Base-by-base conservation (phyloP, 2,113 vertebrate genomes). In the Trematocara marginatum region DNA sequence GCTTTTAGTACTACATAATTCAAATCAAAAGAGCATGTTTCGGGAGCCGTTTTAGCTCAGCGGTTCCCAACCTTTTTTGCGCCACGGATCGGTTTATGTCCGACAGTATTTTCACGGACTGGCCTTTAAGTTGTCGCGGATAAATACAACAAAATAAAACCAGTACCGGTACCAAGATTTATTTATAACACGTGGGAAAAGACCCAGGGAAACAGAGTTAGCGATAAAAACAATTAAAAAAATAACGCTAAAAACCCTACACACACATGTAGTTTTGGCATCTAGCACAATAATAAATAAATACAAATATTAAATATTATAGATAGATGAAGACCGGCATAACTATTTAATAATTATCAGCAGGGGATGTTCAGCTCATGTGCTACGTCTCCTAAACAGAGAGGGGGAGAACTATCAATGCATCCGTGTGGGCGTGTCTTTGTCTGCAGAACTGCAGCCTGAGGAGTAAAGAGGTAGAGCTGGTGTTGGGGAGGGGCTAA, bases 381-480 rank as follows among this genome's bases (percentile, higher is more conserved):
- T 61, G 29, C 29, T 61, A 34, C 3, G 34, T 61, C 57, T 59
- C 7, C 56, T 18, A 61, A 61, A 20, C 12, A 15, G 15, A 86
- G 35, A 64, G 16, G 26, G 59, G 26, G n/a, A 53, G 18, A 64
- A 64, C 66, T 54, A 51, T 83, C 59, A 81, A 82, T 66, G 90
- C 82, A 84, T 92, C 90, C 12, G 26, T 80, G 79, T 71, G 69
- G n/a, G 34, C 6, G 84, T 34, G 92, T 92, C 93, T 94, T 94
- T 94, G 93, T 95, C 89, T 93, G 86, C 79, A 90, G 88, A 85
- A 61, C 83, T 91, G 91, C 82, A 74, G 90, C 88, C 87, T 47
- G 49, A 78, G 64, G 78, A 76, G 79, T 52, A 53, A 56, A 80
- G 42, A 40, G 82, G 81, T 82, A 45, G 64, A 49, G 88, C 18